Evolutionary conservation across 2,113 vertebrate genomes (phyloP), one percentile per base, ranked within the genome.

Genomic region (Myiozetetes cayanensis): DNA sequence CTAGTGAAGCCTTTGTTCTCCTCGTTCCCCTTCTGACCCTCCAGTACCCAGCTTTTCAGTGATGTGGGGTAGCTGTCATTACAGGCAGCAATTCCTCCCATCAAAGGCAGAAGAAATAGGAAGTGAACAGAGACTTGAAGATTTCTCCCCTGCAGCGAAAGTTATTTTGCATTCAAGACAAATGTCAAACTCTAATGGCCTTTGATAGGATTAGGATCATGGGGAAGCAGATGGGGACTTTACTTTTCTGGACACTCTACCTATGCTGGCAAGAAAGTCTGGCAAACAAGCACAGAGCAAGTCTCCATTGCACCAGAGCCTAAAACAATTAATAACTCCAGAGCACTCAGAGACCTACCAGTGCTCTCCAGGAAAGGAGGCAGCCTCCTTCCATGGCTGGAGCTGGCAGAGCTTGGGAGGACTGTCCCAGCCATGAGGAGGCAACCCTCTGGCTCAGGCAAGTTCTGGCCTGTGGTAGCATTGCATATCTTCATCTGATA

Each of bases 251-350:
- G 71, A 33, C 22, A 6, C 39, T 44, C 14, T 65, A 28, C 28
- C 13, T 28, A 0, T 41, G n/a, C 43, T 89, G 61, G 56, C 53
- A 79, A 28, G 31, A 62, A 71, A 66, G 49, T 19, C 77, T 52
- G 44, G 50, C 37, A 43, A 59, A 53, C 39, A 55, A 30, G 39
- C 4, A 7, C 52, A 41, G 30, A 25, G 5, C 0, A 0, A 53
- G 31, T 25, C 17, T 75, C n/a, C 18, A 2, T 7, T 49, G 49
- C 47, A 61, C 77, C 73, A 16, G 19, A 67, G 14, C 56, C 58
- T 0, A 0, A 71, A 72, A 25, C 5, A 17, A 5, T 22, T 12
- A 75, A 35, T 43, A 63, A 39, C 61, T 66, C 53, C 75, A 72
- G 56, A 90, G n/a, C 27, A 23, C 27, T 16, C 30, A 46, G 52